Evolutionary conservation across 2,888 invertebrate species (phyloP), one percentile per base, ranked within the genome.

Genomic region (Xestia rhomboidea): DNA sequence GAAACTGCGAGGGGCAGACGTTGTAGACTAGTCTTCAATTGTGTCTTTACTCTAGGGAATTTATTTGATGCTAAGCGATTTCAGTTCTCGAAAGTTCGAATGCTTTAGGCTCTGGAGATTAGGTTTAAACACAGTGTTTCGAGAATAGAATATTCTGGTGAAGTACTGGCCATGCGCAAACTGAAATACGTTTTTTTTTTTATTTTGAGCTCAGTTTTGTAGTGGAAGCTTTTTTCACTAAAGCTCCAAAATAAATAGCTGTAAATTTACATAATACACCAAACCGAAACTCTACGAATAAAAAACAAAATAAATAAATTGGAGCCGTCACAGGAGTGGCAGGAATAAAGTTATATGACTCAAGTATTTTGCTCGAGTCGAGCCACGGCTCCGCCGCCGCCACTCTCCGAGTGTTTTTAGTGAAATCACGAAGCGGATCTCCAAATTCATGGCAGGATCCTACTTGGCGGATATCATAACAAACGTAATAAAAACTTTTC

Each of bases 401-500:
- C 84, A 84, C 86, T 87, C 83, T 34, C 70, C 72, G 82, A 90
- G 87, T 91, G 87, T 91, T 93, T 91, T 92, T 88, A 89, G 87
- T 89, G 79, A 90, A 91, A 92, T 91, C 90, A 89, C 87, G 82
- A 86, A 83, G 85, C 83, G 88, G 86, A 90, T 88, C 87, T 87
- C 83, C 86, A 87, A 86, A 91, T 91, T 93, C 89, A 90, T 90
- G 88, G 84, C 78, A 75, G 88, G 85, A 87, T 89, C 86, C 81
- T 88, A 85, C 90, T 90, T 86, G 74, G 73, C 75, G 85, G 90
- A 90, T 92, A 92, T 90, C 91, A 93, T 92, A 94, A 93, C 92
- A 93, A 92, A 92, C 88, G 90, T 85, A 91, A 92, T 92, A 91
- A 91, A 93, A 94, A 92, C 91, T 94, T 94, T 91, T 84, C 81